Base-by-base conservation (phyloP, 1,140 invertebrate species). In the Calephelis virginiensis region DNA sequence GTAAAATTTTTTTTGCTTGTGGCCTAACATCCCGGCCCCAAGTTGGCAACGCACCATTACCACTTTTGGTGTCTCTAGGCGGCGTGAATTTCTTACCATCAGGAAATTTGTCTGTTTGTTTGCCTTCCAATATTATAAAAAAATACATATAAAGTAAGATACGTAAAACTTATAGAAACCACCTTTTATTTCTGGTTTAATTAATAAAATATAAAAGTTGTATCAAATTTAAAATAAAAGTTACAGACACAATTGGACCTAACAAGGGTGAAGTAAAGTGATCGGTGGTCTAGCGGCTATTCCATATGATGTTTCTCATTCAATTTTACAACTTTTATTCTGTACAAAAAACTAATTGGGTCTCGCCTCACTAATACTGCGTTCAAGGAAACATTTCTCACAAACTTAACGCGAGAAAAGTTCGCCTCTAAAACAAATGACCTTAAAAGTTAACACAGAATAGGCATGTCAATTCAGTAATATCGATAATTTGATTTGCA, bases 301-400 rank as follows among this genome's bases (percentile, higher is more conserved):
- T 5, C 37, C 12, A 45, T 17, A 46, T 12, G 7, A 45, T 48
- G 46, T 70, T 59, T 43, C 59, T 61, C 68, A 63, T 68, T 67
- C 65, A 66, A 56, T 68, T 73, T 70, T 68, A 73, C 65, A 66
- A 56, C 64, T 73, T 67, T 67, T 69, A 66, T 74, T 71, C 69
- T 63, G 53, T 66, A 69, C 64, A 75, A 73, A 74, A 77, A 79
- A 72, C 64, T 73, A 78, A 80, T 77, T 73, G 69, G 74, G 64
- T 72, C 70, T 74, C 72, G 71, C 71, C 71, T 76, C 61, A 67
- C 61, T 60, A 17, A 61, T 63, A 17, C n/a, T 50, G 59, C 70
- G 73, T 74, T 78, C 73, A 75, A 65, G 64, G 72, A 74, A 73
- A 64, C 67, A 75, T 79, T 77, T 81, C 77, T 83, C 74, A 80